These are phyloP conservation scores for Villa cingulata DNA, from an alignment of 2,888 invertebrate genomes.

Conservation along the genomic window DNA sequence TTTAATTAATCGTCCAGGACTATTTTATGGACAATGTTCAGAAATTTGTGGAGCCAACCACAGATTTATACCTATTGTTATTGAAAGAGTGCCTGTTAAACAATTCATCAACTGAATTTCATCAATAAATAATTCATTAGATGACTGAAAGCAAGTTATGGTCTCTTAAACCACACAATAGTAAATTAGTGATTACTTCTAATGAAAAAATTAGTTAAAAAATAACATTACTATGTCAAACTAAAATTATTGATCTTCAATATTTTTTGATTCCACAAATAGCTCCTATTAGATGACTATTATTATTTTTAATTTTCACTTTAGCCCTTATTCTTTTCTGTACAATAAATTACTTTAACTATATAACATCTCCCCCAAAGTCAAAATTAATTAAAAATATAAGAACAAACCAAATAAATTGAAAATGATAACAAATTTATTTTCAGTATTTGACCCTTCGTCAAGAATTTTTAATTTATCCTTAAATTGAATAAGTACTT, in stretches of 20 bases:
- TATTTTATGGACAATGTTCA: constrained; percentile 64
- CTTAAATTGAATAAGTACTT: constrained; percentile 47
- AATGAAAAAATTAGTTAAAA: constrained; percentile 44
- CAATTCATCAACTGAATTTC: constrained; percentile 45
- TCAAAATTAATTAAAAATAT: constrained; percentile 23
- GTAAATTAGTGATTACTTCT: constrained; percentile 49
- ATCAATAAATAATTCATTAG: constrained; percentile 43
- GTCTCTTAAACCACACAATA: constrained; percentile 56
- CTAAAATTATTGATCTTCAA: constrained; percentile 45
- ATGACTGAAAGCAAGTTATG: constrained; percentile 56
- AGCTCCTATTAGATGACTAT: constrained; percentile 45
- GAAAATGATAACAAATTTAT: constrained; percentile 56
- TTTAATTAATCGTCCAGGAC: constrained; percentile 46
- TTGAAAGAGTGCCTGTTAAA: constrained; percentile 44
- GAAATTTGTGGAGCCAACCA: constrained; percentile 72
- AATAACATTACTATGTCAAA: constrained; percentile 53
- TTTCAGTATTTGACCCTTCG: constrained; percentile 52
- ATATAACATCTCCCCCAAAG: constrained; percentile 25
- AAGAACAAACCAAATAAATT: constrained; percentile 28
- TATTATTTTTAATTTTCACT: constrained; percentile 32
- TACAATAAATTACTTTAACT: constrained; percentile 41
- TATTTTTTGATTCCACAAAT: constrained; percentile 58
- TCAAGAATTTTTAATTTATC: constrained; percentile 40
- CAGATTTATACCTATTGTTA: constrained; percentile 63
- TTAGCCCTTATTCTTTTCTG: constrained; percentile 39